Conservation (phyloP, 1,140 invertebrate species). For the Aricia agestis region DNA sequence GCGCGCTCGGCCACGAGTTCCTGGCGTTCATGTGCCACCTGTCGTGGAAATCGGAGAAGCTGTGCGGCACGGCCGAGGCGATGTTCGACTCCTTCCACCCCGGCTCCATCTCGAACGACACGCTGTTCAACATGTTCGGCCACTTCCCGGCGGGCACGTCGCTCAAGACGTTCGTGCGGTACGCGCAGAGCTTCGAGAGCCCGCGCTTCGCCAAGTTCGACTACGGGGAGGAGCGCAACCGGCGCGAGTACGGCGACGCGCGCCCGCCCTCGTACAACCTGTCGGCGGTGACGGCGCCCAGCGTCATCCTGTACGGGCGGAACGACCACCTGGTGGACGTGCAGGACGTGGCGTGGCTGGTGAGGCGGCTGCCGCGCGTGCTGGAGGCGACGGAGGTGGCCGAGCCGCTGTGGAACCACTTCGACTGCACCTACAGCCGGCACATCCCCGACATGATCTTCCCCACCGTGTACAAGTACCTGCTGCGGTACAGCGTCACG, state of each 20-base stretch:
- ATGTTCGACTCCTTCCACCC: conserved; percentile 41
- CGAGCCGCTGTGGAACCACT: conserved; percentile 56
- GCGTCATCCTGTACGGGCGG: conserved; percentile 45
- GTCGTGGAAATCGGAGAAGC: conserved; percentile 21
- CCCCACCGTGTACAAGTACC: conserved; percentile 53
- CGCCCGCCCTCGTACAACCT: conserved; percentile 75
- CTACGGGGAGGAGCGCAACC: conserved; percentile 71
- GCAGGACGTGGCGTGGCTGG: conserved; percentile 50
- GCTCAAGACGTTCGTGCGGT: conserved; percentile 80
- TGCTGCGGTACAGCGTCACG: conserved; percentile 34
- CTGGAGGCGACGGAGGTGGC: conserved; percentile 39
- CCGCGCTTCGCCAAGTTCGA: conserved; percentile 72
- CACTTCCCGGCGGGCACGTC: conserved; percentile 87
- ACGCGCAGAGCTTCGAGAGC: conserved; percentile 71
- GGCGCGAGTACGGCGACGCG: conserved; percentile 65
- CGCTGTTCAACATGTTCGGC: conserved; percentile 50
- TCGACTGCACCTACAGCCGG: conserved; percentile 49
- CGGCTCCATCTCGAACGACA: conserved; percentile 41
- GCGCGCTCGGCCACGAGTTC: conserved; percentile 37
- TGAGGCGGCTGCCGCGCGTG: conserved; percentile 45
- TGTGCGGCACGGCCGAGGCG: conserved; percentile 29
- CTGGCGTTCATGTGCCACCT: conserved; percentile 41
- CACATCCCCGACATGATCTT: conserved; percentile 40
- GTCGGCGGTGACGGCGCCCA: conserved; percentile 69
- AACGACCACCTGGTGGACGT: conserved; percentile 54